Base-by-base conservation (phyloP, 2,113 vertebrate species). In the Barnardius zonarius region DNA sequence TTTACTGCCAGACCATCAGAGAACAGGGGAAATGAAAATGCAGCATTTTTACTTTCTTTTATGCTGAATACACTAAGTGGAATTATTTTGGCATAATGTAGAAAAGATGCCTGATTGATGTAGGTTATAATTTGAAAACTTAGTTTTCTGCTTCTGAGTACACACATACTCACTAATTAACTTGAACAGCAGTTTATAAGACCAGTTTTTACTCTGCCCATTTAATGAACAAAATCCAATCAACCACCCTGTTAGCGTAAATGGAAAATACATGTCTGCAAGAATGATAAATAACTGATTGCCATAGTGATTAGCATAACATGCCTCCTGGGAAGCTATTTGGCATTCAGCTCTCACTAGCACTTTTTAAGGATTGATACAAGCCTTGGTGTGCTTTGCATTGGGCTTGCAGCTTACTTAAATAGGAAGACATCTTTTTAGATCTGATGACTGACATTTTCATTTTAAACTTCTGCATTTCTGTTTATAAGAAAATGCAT, bases 151-250 rank as follows among this genome's bases (percentile, higher is more conserved):
- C 91, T 91, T 95, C 94, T 96, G 81, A 95, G 49, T 88, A 86
- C 77, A 93, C 61, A 86, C 28, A 57, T 80, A 87, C 77, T 94
- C 93, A 78, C 88, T 95, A 97, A 97, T 97, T 97, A 97, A 95
- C 88, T 95, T 93, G 89, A 96, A 95, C 75, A 92, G 91, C 93
- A 91, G 83, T 97, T 97, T 95, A 78, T 96, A 95, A 96, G 86
- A 96, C 83, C 75, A 85, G 84, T 86, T 98, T 97, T 97, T 92
- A 96, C 92, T 97, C 92, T 95, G 64, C 75, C 94, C 81, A 95
- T 94, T 97, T 97, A 97, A 98, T 97, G 97, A 97, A 95, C 80
- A 95, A 96, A 98, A 98, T 97, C 96, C 96, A 97, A 97, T 98
- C 97, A 97, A 96, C 87, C 83, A 92, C 90, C 86, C 94, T 96